Conservation (phyloP, 1,140 invertebrate species). For the Neoseiulus cucumeris region DNA sequence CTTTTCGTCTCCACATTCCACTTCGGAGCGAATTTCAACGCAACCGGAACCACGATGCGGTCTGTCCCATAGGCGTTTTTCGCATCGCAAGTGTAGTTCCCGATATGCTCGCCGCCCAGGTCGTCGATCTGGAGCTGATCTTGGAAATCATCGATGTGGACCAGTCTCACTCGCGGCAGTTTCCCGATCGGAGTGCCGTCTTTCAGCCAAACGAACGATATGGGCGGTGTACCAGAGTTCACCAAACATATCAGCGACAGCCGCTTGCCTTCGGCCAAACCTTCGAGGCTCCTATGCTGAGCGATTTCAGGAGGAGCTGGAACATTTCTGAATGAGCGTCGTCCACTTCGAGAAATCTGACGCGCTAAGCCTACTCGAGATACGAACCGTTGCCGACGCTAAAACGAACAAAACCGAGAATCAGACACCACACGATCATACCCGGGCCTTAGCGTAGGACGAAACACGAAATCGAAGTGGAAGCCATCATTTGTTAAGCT, state of each 20-base stretch:
- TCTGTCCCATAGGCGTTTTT: slow-evolving; percentile 16
- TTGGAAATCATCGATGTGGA: slow-evolving; percentile 18
- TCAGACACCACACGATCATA: too few species aligned
- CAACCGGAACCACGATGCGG: neutral
- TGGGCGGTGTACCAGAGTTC: slow-evolving; percentile 72
- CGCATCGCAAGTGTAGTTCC: slow-evolving; percentile 21
- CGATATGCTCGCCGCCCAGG: slow-evolving; percentile 17
- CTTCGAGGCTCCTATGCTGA: slow-evolving; percentile 5
- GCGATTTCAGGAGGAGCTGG: slow-evolving; percentile 7
- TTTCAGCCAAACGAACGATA: slow-evolving; percentile 70
- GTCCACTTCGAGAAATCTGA: too few species aligned
- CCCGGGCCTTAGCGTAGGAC: too few species aligned
- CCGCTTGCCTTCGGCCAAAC: neutral
- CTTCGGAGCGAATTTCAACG: neutral
- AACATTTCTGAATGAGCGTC: neutral
- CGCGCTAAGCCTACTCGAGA: too few species aligned
- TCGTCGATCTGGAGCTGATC: slow-evolving; percentile 15
- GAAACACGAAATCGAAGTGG: too few species aligned
- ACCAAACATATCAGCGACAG: slow-evolving; percentile 48
- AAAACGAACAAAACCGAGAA: too few species aligned
- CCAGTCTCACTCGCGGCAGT: slow-evolving; percentile 23
- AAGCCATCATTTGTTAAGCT: too few species aligned
- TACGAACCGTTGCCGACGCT: too few species aligned
- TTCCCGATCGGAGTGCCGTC: slow-evolving; percentile 47
- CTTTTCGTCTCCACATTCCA: neutral